Percentiles rank a stretch among this genome's conserved stretches.
Conservation (phyloP, 2,888 invertebrate species). For the Agrilus cyanescens region DNA sequence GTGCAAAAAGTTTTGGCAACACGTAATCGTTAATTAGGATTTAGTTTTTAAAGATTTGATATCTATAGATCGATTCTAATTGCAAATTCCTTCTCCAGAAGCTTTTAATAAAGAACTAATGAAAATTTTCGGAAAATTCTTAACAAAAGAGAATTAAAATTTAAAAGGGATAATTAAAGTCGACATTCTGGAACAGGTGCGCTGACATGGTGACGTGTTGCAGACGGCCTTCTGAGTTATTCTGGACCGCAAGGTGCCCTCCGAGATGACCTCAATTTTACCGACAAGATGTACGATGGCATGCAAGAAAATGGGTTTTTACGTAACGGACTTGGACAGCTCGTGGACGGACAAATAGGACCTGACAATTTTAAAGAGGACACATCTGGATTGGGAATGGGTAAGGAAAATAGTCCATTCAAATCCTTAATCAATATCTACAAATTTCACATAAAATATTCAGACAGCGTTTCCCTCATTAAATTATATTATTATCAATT, state of each 20-base stretch:
- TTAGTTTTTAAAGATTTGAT: constrained; percentile 1
- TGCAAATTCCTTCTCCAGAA: too few relatives aligned
- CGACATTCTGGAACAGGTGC: constrained; percentile 4
- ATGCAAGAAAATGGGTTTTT: constrained; percentile 48
- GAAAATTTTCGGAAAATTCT: neutral
- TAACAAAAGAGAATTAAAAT: neutral
- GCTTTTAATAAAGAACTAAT: too few relatives aligned
- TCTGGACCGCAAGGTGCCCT: constrained; percentile 63
- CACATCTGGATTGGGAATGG: constrained; percentile 53
- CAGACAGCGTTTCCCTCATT: neutral
- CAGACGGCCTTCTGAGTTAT: constrained; percentile 71
- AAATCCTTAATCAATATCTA: neutral
- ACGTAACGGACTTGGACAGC: constrained; percentile 64
- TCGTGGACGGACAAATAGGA: constrained; percentile 65
- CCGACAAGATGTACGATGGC: constrained; percentile 71
- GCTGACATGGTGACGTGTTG: constrained; percentile 20
- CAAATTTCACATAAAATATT: neutral
- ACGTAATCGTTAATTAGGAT: neutral
- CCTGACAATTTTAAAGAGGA: constrained; percentile 61
- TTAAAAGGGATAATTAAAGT: constrained; percentile 1
- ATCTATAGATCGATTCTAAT: too few relatives aligned
- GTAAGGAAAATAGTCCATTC: constrained; percentile 30
- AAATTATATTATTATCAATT: constrained; percentile 11
- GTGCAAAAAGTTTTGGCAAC: neutral
- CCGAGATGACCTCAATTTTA: constrained; percentile 62